phyloP scores from a whole-genome alignment of 2,113 vertebrate species.

The Neogobius melanostomus region DNA sequence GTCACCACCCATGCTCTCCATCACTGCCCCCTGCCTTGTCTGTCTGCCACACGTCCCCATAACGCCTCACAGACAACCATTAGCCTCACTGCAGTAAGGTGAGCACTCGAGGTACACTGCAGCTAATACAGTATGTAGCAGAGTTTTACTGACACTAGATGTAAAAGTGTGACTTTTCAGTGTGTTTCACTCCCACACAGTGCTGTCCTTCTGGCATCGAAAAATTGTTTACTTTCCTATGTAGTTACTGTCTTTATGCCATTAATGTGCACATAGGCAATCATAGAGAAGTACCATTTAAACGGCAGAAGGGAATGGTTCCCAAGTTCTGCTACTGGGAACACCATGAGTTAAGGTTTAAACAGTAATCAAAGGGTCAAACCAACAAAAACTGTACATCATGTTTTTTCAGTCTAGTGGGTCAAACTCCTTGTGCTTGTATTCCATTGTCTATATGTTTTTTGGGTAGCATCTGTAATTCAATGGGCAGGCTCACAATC shows the following conservation, averaged over 20 bases:
- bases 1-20: conserved; percentile 3
- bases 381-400: too few relatives aligned
- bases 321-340: too few relatives aligned
- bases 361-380: too few relatives aligned
- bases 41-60: background rate
- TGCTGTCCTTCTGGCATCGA: background rate
- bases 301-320: too few relatives aligned
- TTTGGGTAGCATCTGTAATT: too few relatives aligned
- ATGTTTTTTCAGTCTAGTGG: too few relatives aligned
- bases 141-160: background rate
- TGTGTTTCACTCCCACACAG: background rate
- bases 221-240: background rate
- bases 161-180: background rate
- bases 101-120: background rate
- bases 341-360: too few relatives aligned
- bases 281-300: too few relatives aligned
- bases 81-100: conserved; percentile 9
- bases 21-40: background rate
- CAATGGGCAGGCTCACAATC: background rate
- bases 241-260: too few relatives aligned
- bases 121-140: background rate
- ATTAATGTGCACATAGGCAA: too few relatives aligned
- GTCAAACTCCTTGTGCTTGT: too few relatives aligned
- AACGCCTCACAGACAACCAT: conserved; percentile 19
- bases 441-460: too few relatives aligned